A percentile compares a stretch with the other conserved stretches of the same genome.
Conservation (phyloP, 2,113 vertebrate species). For the Martes martes region DNA sequence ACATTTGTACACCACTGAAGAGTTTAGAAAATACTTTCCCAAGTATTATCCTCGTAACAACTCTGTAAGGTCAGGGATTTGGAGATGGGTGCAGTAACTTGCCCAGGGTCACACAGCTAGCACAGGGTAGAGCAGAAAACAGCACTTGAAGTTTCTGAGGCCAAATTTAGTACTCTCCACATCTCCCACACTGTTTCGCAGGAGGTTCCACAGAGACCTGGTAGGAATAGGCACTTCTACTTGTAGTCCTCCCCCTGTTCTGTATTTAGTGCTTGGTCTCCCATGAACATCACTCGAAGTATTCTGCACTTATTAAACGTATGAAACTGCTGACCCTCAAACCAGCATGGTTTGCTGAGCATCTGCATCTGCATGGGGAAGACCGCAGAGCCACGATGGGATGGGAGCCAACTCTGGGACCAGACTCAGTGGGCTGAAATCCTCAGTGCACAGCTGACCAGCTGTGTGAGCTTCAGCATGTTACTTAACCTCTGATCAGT, state of each 20-base stretch:
- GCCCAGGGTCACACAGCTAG: background rate
- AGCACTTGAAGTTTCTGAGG: background rate
- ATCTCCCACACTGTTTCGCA: background rate
- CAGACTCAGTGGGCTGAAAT: background rate
- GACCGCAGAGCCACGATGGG: background rate
- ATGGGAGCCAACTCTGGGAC: background rate
- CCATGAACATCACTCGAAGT: background rate
- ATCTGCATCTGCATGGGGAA: background rate
- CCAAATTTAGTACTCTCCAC: background rate
- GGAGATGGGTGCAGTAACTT: background rate
- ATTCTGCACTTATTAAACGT: background rate
- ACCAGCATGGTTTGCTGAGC: background rate
- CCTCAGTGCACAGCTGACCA: background rate
- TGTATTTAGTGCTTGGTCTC: background rate
- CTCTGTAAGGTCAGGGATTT: background rate
- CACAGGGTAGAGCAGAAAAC: background rate
- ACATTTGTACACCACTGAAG: background rate
- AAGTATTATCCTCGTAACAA: background rate
- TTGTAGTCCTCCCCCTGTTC: background rate
- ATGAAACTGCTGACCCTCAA: background rate
- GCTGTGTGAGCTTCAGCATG: background rate
- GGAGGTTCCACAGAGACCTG: background rate
- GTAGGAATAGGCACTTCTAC: background rate
- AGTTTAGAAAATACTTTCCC: background rate
- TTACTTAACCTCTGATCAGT: background rate